phyloP scores from a whole-genome alignment of 2,797 vertebrate species.

The Pseudomugil tenellus region DNA sequence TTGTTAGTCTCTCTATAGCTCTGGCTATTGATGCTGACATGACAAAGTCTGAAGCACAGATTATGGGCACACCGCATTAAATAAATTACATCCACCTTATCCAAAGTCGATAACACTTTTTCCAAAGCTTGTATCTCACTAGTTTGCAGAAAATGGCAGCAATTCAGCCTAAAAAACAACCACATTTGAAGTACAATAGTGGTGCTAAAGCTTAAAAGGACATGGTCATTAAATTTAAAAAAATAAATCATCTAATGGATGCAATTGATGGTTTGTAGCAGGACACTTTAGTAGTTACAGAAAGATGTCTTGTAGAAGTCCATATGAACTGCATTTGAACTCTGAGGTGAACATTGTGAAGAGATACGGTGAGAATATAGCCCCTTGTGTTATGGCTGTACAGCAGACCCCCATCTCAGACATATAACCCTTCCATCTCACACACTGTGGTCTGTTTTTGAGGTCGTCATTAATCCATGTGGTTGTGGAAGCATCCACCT shows the following conservation, averaged over 20 bases:
- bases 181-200: constrained; percentile 6
- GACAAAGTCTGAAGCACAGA: background rate
- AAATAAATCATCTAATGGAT: background rate
- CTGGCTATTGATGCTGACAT: background rate
- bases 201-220: background rate
- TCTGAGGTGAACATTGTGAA: too few species aligned
- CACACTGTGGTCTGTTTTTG: too few species aligned
- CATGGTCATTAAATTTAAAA: background rate
- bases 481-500: too few species aligned
- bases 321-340: too few species aligned
- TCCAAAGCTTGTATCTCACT: background rate
- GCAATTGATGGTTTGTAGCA: too few species aligned
- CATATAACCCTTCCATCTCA: too few species aligned
- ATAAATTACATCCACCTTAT: background rate
- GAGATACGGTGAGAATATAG: too few species aligned
- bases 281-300: too few species aligned
- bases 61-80: constrained; percentile 1
- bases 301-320: too few species aligned
- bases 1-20: background rate
- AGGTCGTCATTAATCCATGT: too few species aligned
- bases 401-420: too few species aligned
- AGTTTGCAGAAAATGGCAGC: background rate
- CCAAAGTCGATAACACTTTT: background rate
- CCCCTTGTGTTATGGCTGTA: too few species aligned
- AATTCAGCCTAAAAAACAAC: background rate